Base-by-base conservation (phyloP, 2,888 invertebrate species). In the Sussaba pulchella region DNA sequence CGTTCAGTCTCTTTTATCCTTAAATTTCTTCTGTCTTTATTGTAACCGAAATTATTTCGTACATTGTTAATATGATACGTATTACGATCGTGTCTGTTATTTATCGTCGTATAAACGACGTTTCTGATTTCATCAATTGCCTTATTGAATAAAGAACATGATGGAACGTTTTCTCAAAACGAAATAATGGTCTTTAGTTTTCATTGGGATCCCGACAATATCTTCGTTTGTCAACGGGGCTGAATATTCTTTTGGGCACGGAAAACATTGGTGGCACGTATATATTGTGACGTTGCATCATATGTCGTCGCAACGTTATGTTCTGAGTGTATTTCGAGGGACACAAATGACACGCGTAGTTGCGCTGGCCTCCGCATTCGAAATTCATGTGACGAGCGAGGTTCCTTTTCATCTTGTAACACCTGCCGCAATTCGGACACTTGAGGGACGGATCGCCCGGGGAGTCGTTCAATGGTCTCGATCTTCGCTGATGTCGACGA, bases 321-420 rank as follows among this genome's bases (percentile, higher is more conserved):
- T 88, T 89, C 66, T 89, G 89, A 14, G 88, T 87, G 79, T 88
- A 90, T 61, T 87, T 87, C 3, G 85, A 85, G 2, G 83, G 83
- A 64, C 90, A 91, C 5, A 89, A 69, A 59, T 84, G 82, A 69
- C 91, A 91, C 2, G 82, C 82, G 64, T 88, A 89, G 45, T 85
- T 86, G n/a, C 86, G 82, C 24, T 89, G 88, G 59, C 87, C 88
- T 2, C 91, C 91, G 85, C 93, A 93, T 81, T 93, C 93, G 80
- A 91, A 92, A 78, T 92, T 93, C 83, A 91, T 86, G 79, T 93
- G 93, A 45, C 90, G 89, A n/a, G 85, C 86, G 1, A 93, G 87
- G 74, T 88, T 91, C 43, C 89, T 87, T 78, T 90, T 91, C 81
- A 89, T 85, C 47, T 89, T 90, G 86, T 92, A 93, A n/a, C 81